These are phyloP conservation scores for Homalodisca vitripennis DNA, from an alignment of 1,140 invertebrate genomes.

Conservation along the genomic window DNA sequence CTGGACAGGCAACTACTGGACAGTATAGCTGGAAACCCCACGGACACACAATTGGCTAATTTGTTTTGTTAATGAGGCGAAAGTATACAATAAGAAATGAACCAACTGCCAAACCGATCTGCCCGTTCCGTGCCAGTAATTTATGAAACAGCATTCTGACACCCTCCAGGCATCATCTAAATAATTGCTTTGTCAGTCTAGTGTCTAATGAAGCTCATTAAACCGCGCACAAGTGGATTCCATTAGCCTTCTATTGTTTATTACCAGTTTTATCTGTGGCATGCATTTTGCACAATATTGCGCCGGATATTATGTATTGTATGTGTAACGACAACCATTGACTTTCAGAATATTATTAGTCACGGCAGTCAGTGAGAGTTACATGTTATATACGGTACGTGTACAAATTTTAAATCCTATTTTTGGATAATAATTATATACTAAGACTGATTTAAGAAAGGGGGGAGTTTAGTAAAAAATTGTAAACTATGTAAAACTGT, in stretches of 20 bases:
- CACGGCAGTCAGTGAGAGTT: too few species aligned
- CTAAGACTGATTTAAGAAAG: too few species aligned
- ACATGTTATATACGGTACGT: too few species aligned
- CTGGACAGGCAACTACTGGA: neutral
- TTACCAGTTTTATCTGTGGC: neutral
- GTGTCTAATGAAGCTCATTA: slow-evolving; percentile 2
- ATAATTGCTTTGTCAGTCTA: slow-evolving; percentile 8
- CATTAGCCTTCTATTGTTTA: slow-evolving; percentile 5
- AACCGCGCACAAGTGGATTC: slow-evolving; percentile 3
- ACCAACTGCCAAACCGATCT: slow-evolving; percentile 3
- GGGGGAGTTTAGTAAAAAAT: too few species aligned
- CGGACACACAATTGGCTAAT: neutral
- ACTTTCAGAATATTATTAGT: too few species aligned
- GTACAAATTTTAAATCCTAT: too few species aligned
- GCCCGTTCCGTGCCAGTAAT: slow-evolving; percentile 1
- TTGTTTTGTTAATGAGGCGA: neutral
- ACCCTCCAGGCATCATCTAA: slow-evolving; percentile 11
- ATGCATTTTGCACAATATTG: too few species aligned
- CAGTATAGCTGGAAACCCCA: neutral
- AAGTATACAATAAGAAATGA: slow-evolving; percentile 8
- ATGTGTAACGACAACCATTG: too few species aligned
- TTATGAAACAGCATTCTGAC: slow-evolving; percentile 4
- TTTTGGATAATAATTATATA: too few species aligned
- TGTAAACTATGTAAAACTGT: too few species aligned
- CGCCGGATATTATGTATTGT: too few species aligned